Evolutionary conservation across 30 jellyfish, hydroid and myxozoan species (phyloP).

Genomic region (Nemopilema nomurai): DNA sequence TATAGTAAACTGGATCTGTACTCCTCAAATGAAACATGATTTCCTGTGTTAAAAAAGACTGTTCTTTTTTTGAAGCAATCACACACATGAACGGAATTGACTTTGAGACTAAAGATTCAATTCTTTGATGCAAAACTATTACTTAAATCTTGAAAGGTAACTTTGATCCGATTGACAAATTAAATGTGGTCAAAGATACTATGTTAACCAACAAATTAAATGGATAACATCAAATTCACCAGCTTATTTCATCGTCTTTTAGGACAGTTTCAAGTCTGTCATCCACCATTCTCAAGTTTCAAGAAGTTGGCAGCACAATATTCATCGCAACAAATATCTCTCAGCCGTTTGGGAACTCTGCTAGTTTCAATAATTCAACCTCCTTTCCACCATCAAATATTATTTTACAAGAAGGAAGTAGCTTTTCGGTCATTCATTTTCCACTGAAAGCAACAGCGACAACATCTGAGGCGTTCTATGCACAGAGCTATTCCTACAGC

Average conservation of each 20-base stretch:
- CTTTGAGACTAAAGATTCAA: too few species aligned
- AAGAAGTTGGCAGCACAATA: conserved; percentile 52
- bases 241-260: neutral
- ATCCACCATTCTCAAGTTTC: conserved; percentile 30
- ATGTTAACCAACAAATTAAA: too few species aligned
- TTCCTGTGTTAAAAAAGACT: too few species aligned
- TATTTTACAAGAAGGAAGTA: conserved; percentile 53
- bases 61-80: too few species aligned
- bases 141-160: too few species aligned
- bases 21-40: too few species aligned
- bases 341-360: neutral
- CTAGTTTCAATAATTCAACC: conserved; percentile 15
- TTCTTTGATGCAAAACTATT: too few species aligned
- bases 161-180: too few species aligned
- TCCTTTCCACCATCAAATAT: conserved; percentile 14
- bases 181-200: too few species aligned
- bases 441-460: conserved; percentile 43
- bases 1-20: too few species aligned
- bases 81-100: too few species aligned
- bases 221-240: too few species aligned
- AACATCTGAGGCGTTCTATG: conserved; percentile 30
- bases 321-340: conserved; percentile 34
- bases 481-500: conserved; percentile 15
- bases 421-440: conserved; percentile 50
- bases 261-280: conserved; percentile 46